Base-by-base conservation (phyloP, 1,140 invertebrate species). In the Neoseiulus cucumeris region DNA sequence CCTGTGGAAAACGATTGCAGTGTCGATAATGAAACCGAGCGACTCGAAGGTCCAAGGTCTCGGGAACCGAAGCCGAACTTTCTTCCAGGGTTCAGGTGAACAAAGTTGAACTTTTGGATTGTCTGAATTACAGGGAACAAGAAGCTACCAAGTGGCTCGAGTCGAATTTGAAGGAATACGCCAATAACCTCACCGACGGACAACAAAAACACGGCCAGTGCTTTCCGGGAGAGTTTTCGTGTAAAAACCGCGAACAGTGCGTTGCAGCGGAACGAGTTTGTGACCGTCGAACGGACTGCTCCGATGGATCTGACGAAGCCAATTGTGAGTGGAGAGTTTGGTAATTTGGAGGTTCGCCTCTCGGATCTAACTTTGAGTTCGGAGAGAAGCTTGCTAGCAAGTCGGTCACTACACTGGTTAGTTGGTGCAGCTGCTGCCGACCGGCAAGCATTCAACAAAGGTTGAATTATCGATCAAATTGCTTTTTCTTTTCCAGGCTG, bases 301-400 rank as follows among this genome's bases (percentile, higher is more conserved):
- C 85, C 0, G 80, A 76, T 72, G 79, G 75, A 67, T 83, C 83
- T 45, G 86, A 89, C 70, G 85, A 87, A 75, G 72, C 71, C 6
- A 76, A 84, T 70, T 86, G 84, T 75, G 75, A 25, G 83, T 84
- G 17, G 4, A 67, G 9, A 42, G 9, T 4, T 39, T 4, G 33
- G 33, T 39, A 39, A 39, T 39, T 39, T 39, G 33, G 9, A 39
- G 33, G 33, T 39, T 39, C 33, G 33, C 33, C 9, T 39, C 33
- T 39, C 33, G 33, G 9, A n/a, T n/a, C n/a, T n/a, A 39, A 7
- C 18, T 64, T 64, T 68, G 14, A 20, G 42, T 22, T 22, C 5
- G 22, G 42, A 12, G 6, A 12, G 25, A 9, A 39, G 33, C 33
- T 39, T 9, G 33, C 33, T 39, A 39, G 33, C 9, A 4, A 39